These are phyloP conservation scores for Sitophilus oryzae DNA, from an alignment of 1,140 invertebrate genomes.

Conservation along the genomic window DNA sequence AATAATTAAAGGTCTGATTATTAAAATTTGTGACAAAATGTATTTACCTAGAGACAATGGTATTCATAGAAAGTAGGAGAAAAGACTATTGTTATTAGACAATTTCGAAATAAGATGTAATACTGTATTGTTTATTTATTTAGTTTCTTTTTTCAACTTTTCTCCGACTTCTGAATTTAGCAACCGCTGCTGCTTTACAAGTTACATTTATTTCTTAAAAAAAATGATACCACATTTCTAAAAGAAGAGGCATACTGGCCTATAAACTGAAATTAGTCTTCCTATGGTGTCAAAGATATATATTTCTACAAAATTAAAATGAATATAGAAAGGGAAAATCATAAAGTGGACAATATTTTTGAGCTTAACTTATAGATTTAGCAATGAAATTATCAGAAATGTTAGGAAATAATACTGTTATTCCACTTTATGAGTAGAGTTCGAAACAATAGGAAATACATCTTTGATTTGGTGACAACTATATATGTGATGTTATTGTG, in stretches of 20 bases:
- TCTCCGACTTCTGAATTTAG: too few species aligned
- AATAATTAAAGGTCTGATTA: too few species aligned
- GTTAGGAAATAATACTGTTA: constrained; percentile 8
- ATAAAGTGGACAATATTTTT: background rate
- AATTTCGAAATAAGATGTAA: too few species aligned
- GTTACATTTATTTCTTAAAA: too few species aligned
- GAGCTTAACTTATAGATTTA: background rate
- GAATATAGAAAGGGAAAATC: background rate
- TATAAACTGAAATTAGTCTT: constrained; percentile 16
- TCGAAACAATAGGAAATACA: background rate
- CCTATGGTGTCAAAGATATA: constrained; percentile 20
- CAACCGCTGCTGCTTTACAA: too few species aligned
- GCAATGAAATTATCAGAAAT: background rate
- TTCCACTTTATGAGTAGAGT: background rate
- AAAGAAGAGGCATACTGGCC: background rate
- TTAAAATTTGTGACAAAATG: too few species aligned
- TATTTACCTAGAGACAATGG: too few species aligned
- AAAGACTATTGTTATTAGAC: too few species aligned
- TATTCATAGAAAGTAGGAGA: too few species aligned
- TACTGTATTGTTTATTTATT: too few species aligned
- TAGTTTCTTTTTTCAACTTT: too few species aligned
- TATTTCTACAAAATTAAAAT: background rate
- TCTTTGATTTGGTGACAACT: constrained; percentile 15
- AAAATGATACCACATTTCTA: too few species aligned
- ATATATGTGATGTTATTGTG: constrained; percentile 28